Base-by-base conservation (phyloP, 2,888 invertebrate species). In the Agrochola litura region DNA sequence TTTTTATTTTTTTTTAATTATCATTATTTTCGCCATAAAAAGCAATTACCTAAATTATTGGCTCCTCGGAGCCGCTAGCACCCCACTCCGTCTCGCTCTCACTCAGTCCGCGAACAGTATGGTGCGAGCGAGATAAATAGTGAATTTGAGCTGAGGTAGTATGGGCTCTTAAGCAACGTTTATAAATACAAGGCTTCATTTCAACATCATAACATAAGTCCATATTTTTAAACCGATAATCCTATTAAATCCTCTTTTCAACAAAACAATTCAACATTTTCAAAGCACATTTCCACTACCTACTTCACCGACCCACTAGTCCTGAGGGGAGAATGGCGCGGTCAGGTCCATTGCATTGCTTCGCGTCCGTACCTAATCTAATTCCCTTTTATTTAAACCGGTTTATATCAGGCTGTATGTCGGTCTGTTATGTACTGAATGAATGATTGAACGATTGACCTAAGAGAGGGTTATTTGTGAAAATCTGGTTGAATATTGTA, bases 291-390 rank as follows among this genome's bases (percentile, higher is more conserved):
- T 43, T 19, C 41, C 22, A 25, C 10, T n/a, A 30, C 19, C 19
- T n/a, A n/a, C 19, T 43, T 14, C 30, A 19, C 14, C 14, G 19
- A n/a, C 19, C 66, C 69, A 76, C 43, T 54, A 52, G 10, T 63
- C 73, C 77, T 30, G 68, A 56, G 70, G 68, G 43, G 22, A 19
- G 60, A 43, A 12, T 63, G 72, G 73, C 22, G 46, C 54, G 67
- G 81, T 75, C 79, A 73, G 84, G 16, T 76, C 46, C 30, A 76
- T 56, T 65, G 66, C 67, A 63, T 49, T 65, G 65, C 66, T 58
- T 30, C 22, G 67, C 37, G n/a, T 41, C 67, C 60, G 49, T 58
- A 61, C 37, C 30, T 56, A 73, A 37, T 16, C 69, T 56, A 76
- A 37, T 12, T 64, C 49, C 63, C 60, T 58, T 74, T 69, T 70